Evolutionary conservation across 2,888 invertebrate genomes (phyloP).

Genomic region (Keiferia lycopersicella): DNA sequence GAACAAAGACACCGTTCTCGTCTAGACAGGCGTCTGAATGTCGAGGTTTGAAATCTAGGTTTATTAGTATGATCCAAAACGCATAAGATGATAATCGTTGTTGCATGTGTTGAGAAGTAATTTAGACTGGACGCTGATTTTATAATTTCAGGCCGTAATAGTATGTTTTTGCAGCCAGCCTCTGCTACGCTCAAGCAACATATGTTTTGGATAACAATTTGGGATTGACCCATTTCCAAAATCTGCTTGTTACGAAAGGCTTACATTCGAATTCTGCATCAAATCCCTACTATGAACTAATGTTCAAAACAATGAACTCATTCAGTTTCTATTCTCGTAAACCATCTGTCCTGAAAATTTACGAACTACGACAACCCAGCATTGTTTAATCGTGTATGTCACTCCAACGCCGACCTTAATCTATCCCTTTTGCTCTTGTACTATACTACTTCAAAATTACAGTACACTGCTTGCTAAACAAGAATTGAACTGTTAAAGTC

Average conservation of each 20-base stretch:
- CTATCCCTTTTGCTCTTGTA: not conserved
- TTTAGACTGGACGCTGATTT: too few species aligned
- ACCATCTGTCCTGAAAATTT: conserved; percentile 14
- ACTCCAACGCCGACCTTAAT: conserved; percentile 8
- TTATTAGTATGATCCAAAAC: not conserved
- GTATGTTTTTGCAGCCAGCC: too few species aligned
- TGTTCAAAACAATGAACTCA: not conserved
- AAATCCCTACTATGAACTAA: not conserved
- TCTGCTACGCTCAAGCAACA: too few species aligned
- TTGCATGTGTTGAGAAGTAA: too few species aligned
- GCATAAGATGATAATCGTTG: too few species aligned
- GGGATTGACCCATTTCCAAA: conserved; percentile 2
- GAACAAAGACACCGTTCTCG: not conserved
- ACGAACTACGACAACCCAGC: not conserved
- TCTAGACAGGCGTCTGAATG: not conserved
- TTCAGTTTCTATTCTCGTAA: not conserved
- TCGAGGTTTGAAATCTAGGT: not conserved
- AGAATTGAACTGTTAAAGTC: too few species aligned
- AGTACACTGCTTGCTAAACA: not conserved
- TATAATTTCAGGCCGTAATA: too few species aligned
- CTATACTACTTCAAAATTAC: not conserved
- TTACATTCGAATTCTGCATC: not conserved
- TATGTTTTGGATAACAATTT: not conserved
- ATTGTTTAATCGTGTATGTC: conserved; percentile 20
- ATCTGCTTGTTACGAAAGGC: not conserved